These are phyloP conservation scores for Corythucha ciliata DNA, from an alignment of 2,888 invertebrate species.

Conservation along the genomic window DNA sequence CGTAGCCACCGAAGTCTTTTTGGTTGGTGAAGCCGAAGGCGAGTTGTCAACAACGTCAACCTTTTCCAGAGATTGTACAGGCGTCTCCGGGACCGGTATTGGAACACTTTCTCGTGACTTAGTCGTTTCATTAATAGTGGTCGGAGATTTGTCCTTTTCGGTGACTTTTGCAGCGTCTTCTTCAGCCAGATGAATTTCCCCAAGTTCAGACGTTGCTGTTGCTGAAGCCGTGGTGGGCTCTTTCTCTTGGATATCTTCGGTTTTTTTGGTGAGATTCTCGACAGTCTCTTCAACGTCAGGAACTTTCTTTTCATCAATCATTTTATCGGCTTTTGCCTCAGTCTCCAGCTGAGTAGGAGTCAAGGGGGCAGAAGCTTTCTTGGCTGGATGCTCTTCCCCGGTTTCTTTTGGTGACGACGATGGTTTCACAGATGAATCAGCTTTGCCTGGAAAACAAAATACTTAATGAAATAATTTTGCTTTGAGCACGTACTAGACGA, in stretches of 20 bases:
- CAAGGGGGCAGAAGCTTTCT: no score
- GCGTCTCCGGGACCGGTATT: neutral
- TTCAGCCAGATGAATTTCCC: neutral
- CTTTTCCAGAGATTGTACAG: neutral
- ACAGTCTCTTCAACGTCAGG: neutral
- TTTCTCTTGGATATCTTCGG: neutral
- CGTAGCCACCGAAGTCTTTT: neutral
- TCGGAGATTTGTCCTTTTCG: neutral
- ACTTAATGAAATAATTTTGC: no score
- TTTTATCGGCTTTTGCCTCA: no score
- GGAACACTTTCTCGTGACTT: neutral
- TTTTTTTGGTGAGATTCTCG: neutral
- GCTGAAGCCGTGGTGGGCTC: conserved; percentile 2
- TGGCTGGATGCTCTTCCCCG: no score
- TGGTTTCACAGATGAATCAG: no score
- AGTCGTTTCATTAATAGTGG: neutral
- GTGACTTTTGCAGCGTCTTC: conserved; percentile 12
- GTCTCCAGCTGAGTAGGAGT: no score
- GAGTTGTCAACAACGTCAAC: neutral
- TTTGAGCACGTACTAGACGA: no score
- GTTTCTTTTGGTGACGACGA: no score
- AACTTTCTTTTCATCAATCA: neutral
- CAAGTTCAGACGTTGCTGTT: conserved; percentile 11
- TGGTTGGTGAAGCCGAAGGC: neutral
- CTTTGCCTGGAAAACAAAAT: no score